Base-by-base conservation (phyloP, 2,113 vertebrate species). In the Bubo scandiacus region DNA sequence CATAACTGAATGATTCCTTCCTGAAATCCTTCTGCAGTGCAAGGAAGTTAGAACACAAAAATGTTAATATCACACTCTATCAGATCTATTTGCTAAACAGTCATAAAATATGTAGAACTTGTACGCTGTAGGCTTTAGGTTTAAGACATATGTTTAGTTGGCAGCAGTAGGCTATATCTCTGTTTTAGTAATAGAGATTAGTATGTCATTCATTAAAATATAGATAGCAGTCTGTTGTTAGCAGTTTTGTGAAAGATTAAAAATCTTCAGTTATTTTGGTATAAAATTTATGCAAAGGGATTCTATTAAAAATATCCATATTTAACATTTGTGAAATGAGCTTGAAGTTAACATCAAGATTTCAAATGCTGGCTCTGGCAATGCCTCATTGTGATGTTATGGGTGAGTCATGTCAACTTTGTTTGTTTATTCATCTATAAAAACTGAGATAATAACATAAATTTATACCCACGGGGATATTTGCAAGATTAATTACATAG, bases 341-440 rank as follows among this genome's bases (percentile, higher is more conserved):
- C 38, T 81, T 26, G 23, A 20, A 51, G 12, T 74, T 87, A n/a
- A 47, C 20, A 45, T 38, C 12, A 81, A 32, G 45, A 38, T 68
- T 88, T 87, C 47, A 90, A 91, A 68, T 45, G 12, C 15, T 80
- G 47, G 21, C n/a, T 63, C 66, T 94, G 36, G 20, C 67, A 91
- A 2, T 55, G 34, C 32, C 38, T 86, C 4, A 12, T 63, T 79
- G 8, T 57, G 36, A 88, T 18, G 30, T 68, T 90, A 58, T 88
- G 27, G 14, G 6, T 87, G 72, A 87, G 36, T 81, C 45, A 57
- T 36, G 42, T 70, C 71, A 85, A 30, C 19, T 86, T 78, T 27
- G 7, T 52, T 87, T 75, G 55, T 87, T 91, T 94, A 62, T 77
- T 83, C 11, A 9, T 90, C 34, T 90, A 15, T 80, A 65, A 92